Evolutionary conservation across 2,113 vertebrate genomes (phyloP).

Genomic region (Phodopus roborovskii): DNA sequence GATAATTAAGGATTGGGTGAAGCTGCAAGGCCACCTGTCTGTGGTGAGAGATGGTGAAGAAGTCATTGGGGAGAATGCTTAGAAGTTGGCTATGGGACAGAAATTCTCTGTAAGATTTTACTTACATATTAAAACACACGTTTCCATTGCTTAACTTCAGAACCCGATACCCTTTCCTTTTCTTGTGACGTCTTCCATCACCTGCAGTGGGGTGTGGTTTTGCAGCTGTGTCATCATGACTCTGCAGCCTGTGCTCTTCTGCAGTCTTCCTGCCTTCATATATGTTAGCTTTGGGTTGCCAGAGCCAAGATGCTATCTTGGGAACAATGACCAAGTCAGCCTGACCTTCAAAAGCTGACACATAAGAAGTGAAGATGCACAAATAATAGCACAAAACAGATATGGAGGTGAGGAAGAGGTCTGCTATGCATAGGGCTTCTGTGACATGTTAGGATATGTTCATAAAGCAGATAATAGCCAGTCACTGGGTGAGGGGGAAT

Average conservation of each 20-base stretch:
- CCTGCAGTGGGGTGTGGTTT: not conserved
- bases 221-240: not conserved
- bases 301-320: not conserved
- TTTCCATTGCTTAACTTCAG: not conserved
- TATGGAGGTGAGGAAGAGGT: not conserved
- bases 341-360: not conserved
- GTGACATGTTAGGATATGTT: not conserved
- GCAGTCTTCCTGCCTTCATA: not conserved
- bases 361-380: not conserved
- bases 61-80: not conserved
- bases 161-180: not conserved
- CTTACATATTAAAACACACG: not conserved
- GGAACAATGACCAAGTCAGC: not conserved
- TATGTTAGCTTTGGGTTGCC: not conserved
- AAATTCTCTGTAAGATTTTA: not conserved
- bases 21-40: not conserved
- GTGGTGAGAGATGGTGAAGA: not conserved
- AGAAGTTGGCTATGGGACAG: not conserved
- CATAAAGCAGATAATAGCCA: not conserved
- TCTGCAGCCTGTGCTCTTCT: fast-evolving
- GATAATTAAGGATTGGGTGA: not conserved
- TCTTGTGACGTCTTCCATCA: conserved; percentile 18
- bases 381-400: not conserved
- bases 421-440: not conserved
- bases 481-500: not conserved